Conservation (phyloP, 1,140 invertebrate genomes). For the Gonatopus flavifemur region DNA sequence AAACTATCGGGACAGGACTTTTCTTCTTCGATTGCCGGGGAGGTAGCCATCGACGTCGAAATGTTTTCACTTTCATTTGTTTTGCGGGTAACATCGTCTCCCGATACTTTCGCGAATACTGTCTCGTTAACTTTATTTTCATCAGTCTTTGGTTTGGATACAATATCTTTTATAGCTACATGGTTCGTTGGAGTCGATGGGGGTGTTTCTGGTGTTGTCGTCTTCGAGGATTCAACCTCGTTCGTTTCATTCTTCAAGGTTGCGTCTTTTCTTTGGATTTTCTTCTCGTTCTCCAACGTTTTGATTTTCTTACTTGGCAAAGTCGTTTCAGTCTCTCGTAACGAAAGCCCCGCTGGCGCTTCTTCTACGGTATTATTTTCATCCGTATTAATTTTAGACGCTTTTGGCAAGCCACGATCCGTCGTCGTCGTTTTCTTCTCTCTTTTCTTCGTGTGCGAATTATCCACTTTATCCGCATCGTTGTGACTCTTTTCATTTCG, state of each 20-base stretch:
- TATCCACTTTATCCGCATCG: neutral
- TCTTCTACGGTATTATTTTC: slow-evolving; percentile 35
- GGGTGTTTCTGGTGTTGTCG: neutral
- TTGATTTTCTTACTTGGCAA: slow-evolving; percentile 18
- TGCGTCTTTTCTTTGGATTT: slow-evolving; percentile 7
- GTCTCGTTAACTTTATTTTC: too few relatives aligned
- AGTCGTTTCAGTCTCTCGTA: slow-evolving; percentile 14
- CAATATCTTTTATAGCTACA: too few relatives aligned
- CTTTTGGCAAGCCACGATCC: slow-evolving; percentile 30
- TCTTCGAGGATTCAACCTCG: neutral
- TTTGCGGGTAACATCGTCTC: too few relatives aligned
- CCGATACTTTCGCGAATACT: too few relatives aligned
- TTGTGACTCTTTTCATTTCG: neutral
- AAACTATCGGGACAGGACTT: too few relatives aligned
- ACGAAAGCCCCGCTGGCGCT: slow-evolving; percentile 27
- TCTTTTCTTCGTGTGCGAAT: too few relatives aligned
- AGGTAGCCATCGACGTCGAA: too few relatives aligned
- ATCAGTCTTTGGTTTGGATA: too few relatives aligned
- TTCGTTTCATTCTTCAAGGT: slow-evolving; percentile 15
- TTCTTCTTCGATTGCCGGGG: too few relatives aligned
- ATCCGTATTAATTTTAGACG: slow-evolving; percentile 39
- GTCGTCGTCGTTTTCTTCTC: slow-evolving; percentile 6
- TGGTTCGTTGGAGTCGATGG: neutral
- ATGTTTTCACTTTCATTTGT: too few relatives aligned
- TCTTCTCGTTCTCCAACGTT: neutral